Base-by-base conservation (phyloP, 35 echinoderm and acorn worm genomes). In the Amphiura filiformis region DNA sequence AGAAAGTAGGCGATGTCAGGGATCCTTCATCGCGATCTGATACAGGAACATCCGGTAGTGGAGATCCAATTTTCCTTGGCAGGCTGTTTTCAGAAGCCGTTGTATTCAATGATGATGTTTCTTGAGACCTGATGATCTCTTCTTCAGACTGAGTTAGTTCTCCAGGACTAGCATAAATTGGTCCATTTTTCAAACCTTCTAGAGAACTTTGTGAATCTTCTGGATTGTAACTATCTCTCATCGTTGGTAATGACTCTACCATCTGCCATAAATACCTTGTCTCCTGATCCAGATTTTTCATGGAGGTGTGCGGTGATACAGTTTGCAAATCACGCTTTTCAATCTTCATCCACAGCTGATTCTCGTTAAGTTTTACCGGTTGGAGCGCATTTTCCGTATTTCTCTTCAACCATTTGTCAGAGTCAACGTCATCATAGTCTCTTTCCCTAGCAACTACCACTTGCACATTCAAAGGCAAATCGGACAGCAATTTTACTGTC, bases 401-500 rank as follows among this genome's bases (percentile, higher is more conserved):
- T 1, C 28, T 70, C 4, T 15, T 1, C 61, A 11, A 26, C 61
- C 61, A 70, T 70, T 52, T 70, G 26, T 70, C 61, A 18, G 61
- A 13, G 15, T 70, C 61, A 18, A 70, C 61, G 26, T 70, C 44
- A n/a, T 70, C 61, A 70, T 11, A 70, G 20, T 70, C 61, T 30
- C 39, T 75, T 39, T 57, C 76, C 57, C 87, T 90, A 23, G 93
- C 83, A 30, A 94, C 83, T 32, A 90, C 61, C 17, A 94, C 49
- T 34, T 90, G 76, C 14, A 89, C 79, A 37, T 90, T 87, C 40
- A 90, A n/a, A 0, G 93, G 93, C 32, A 94, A 65, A 35, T 86
- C 78, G 13, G 83, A 85, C 36, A 94, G 78, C 26, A 94, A 39
- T 77, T 90, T 57, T 4, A 94, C 88, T 23, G 84, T 80, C 31